Conservation (phyloP, 2,888 invertebrate genomes). For the Tipula lateralis region DNA sequence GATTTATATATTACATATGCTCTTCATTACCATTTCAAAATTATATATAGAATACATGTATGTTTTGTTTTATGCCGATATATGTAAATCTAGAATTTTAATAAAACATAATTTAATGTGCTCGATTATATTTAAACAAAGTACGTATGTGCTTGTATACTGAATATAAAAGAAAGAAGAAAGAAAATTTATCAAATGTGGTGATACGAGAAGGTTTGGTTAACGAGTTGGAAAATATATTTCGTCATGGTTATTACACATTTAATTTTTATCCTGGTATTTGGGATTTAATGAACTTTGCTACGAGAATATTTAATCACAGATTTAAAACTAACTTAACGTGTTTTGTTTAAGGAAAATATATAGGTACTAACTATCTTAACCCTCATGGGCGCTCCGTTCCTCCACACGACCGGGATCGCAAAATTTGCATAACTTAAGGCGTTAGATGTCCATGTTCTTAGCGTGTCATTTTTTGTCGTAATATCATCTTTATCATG, state of each 20-base stretch:
- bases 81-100: neutral
- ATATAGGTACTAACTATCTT: too few relatives aligned
- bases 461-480: too few relatives aligned
- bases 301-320: neutral
- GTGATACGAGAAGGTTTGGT: neutral
- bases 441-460: too few relatives aligned
- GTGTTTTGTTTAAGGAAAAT: neutral
- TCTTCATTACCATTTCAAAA: constrained; percentile 13
- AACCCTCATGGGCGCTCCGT: too few relatives aligned
- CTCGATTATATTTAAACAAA: neutral
- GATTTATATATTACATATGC: neutral
- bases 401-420: too few relatives aligned
- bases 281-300: neutral
- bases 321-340: neutral
- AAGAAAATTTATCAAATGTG: neutral
- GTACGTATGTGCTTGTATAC: neutral
- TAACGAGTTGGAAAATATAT: neutral
- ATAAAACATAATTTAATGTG: neutral
- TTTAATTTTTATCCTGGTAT: neutral
- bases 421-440: too few relatives aligned
- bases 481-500: too few relatives aligned
- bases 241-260: neutral
- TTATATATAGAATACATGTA: neutral
- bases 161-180: neutral
- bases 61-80: neutral